Conservation (phyloP, 2,113 vertebrate genomes). For the Chrysemys picta region DNA sequence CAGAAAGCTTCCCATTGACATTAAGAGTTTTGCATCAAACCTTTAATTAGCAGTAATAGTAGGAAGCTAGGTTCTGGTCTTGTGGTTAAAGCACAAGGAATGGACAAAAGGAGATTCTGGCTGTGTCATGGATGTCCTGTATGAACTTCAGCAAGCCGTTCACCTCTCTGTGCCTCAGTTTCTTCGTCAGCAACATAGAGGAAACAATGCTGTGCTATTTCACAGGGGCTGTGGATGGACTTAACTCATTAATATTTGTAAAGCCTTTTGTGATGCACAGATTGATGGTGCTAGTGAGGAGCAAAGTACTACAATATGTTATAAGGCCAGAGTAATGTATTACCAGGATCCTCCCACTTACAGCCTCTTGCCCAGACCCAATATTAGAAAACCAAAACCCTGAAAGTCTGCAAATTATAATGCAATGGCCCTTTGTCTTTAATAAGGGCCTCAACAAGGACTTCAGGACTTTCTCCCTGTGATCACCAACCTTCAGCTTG, state of each 20-base stretch:
- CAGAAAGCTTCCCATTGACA: not conserved
- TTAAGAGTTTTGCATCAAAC: slow-evolving; percentile 25
- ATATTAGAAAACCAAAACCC: not conserved
- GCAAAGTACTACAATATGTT: not conserved
- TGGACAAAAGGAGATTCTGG: not conserved
- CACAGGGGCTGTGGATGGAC: not conserved
- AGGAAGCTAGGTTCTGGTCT: not conserved
- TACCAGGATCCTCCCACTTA: not conserved
- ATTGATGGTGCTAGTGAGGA: not conserved
- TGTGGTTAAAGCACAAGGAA: not conserved
- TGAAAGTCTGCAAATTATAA: not conserved
- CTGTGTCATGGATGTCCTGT: not conserved
- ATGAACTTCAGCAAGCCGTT: not conserved
- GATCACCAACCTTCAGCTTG: not conserved
- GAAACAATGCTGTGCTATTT: not conserved
- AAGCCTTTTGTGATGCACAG: accelerated
- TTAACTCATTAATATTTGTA: not conserved
- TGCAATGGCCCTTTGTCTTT: not conserved
- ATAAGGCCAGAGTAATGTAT: not conserved
- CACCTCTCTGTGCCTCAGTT: not conserved
- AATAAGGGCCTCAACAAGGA: not conserved
- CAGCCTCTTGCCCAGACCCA: not conserved
- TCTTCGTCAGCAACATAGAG: not conserved
- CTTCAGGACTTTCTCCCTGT: not conserved
- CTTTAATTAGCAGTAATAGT: not conserved